These are phyloP conservation scores for Hypomecis atomaria DNA, from an alignment of 2,888 invertebrate genomes.

Conservation along the genomic window DNA sequence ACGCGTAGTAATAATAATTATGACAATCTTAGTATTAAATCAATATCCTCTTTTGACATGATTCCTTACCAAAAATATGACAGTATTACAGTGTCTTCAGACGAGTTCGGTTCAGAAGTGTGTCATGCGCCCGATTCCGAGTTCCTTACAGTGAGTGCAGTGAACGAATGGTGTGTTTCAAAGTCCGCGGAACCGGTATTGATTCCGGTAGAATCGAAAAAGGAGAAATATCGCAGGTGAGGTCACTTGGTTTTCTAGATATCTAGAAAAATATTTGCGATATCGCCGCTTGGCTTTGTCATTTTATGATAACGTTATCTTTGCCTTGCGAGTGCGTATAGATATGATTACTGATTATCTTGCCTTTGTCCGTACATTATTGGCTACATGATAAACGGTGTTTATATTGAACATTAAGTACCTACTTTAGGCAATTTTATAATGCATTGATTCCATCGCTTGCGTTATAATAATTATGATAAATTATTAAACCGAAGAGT, in stretches of 20 bases:
- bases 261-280: slow-evolving; percentile 67
- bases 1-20: slow-evolving; percentile 67
- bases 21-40: slow-evolving; percentile 82
- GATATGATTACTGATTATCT: slow-evolving; percentile 63
- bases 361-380: slow-evolving; percentile 55
- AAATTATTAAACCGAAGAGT: no score
- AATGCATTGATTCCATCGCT: no score
- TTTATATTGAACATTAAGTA: slow-evolving; percentile 25
- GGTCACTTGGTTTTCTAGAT: slow-evolving; percentile 62
- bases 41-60: slow-evolving; percentile 80
- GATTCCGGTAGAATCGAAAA: slow-evolving; percentile 78
- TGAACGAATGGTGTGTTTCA: slow-evolving; percentile 81
- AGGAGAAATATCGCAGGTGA: slow-evolving; percentile 83
- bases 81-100: slow-evolving; percentile 80
- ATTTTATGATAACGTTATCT: slow-evolving; percentile 69
- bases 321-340: slow-evolving; percentile 58
- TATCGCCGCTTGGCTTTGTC: slow-evolving; percentile 68
- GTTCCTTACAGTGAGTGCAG: slow-evolving; percentile 80
- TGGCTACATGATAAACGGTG: slow-evolving; percentile 33
- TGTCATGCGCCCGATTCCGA: slow-evolving; percentile 79
- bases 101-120: slow-evolving; percentile 81
- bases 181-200: slow-evolving; percentile 74
- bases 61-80: slow-evolving; percentile 81
- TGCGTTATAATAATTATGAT: no score
- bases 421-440: slow-evolving; percentile 27